Base-by-base conservation (phyloP, 2,113 vertebrate species). In the Stegastes partitus region DNA sequence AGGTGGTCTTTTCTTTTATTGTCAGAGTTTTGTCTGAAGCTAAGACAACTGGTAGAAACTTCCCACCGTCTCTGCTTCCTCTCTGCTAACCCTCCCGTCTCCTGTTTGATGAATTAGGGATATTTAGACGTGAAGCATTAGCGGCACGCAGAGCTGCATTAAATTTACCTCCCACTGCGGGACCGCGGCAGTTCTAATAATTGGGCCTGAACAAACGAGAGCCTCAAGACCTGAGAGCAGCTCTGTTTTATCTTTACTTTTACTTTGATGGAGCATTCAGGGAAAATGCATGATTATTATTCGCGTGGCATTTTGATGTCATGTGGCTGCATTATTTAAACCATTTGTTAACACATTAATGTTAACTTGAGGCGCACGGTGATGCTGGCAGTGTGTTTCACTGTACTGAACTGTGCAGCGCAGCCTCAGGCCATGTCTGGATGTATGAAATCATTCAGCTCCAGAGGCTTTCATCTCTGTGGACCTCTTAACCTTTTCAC, bases 361-460 rank as follows among this genome's bases (percentile, higher is more conserved):
- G 9, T 63, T 34, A 47, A 25, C 63, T 50, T 23, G 54, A 62
- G n/a, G 12, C 54, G n/a, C 61, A 26, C 31, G 15, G 8, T 34
- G 34, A 28, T 56, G 61, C 54, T 73, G 61, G n/a, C 22, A n/a
- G 53, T 65, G 25, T 73, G 25, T 71, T 26, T 58, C 15, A 65
- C 68, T 67, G 69, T 45, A 31, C 25, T 62, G 12, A 71, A 50
- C 47, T 44, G 44, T 58, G 58, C 65, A 63, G 62, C 31, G 47
- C 2, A 2, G 31, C 23, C 49, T 56, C 16, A 3, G 56, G 39
- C 21, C 64, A 42, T 11, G 59, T 68, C 65, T 59, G 51, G 14
- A 58, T 65, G 4, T 12, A 50, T 81, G 45, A 79, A 69, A 58
- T 81, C 79, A 57, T 82, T 82, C n/a, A 19, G 74, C 77, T 85